Percentiles rank a stretch among this genome's conserved stretches.
These are phyloP conservation scores for Capreolus pygargus DNA, from an alignment of 2,113 vertebrate species.

Conservation along the genomic window DNA sequence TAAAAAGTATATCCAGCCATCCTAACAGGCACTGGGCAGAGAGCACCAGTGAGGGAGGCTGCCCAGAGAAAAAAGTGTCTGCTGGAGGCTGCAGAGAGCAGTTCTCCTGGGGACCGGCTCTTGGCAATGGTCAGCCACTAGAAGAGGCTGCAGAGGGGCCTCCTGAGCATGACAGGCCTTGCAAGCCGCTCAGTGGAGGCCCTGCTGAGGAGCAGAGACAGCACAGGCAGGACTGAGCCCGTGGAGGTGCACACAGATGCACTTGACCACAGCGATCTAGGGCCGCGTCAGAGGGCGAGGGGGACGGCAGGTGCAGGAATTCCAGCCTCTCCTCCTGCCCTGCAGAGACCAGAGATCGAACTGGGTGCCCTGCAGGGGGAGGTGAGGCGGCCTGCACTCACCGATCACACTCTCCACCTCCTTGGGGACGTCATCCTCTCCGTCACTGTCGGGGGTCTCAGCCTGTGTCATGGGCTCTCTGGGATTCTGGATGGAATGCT, in stretches of 20 bases:
- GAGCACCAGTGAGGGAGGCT: not conserved
- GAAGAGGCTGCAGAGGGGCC: not conserved
- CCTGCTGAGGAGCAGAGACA: not conserved
- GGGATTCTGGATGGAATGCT: constrained; percentile 62
- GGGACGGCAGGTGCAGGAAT: not conserved
- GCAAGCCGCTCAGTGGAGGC: not conserved
- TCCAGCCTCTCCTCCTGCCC: not conserved
- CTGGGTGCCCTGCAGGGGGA: not conserved
- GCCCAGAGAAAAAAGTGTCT: not conserved
- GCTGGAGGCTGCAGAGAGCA: not conserved
- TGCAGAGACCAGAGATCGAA: not conserved
- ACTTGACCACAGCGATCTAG: not conserved
- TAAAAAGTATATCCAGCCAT: not conserved
- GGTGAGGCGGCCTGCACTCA: constrained; percentile 67
- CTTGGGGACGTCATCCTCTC: constrained; percentile 92
- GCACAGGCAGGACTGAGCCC: not conserved
- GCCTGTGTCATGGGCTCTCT: not conserved
- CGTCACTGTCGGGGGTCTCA: constrained; percentile 65
- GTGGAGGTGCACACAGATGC: too few relatives aligned
- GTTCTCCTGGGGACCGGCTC: not conserved
- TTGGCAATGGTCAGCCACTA: too few relatives aligned
- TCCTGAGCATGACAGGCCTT: not conserved
- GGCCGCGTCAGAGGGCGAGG: rapidly evolving
- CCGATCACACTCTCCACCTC: constrained; percentile 95
- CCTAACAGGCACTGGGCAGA: not conserved